Evolutionary conservation across 2,113 vertebrate genomes (phyloP).

Genomic region (Dunckerocampus dactyliophorus): DNA sequence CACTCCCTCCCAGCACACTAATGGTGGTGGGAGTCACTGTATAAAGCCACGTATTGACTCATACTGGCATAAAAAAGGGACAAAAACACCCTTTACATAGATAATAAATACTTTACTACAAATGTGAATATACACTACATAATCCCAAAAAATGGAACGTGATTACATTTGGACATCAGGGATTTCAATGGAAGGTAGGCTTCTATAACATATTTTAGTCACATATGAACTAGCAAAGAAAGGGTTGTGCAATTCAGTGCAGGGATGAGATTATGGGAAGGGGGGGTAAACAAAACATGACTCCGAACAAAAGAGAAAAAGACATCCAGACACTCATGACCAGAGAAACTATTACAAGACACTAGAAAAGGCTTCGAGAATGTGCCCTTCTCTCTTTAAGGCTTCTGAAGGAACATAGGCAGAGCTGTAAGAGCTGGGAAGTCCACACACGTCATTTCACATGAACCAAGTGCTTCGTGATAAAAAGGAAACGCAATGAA

Average conservation of each 20-base stretch:
- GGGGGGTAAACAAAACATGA: background rate
- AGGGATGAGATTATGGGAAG: conserved; percentile 8
- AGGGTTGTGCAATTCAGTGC: conserved; percentile 53
- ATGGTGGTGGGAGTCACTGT: no score
- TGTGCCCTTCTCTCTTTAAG: conserved; percentile 43
- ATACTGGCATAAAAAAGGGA: background rate
- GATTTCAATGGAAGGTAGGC: conserved; percentile 53
- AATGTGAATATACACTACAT: conserved; percentile 61
- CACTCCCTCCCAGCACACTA: no score
- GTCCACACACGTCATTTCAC: conserved; percentile 7
- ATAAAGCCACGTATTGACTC: background rate
- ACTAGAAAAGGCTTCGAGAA: conserved; percentile 26
- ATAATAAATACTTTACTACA: conserved; percentile 49
- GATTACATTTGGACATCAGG: conserved; percentile 41
- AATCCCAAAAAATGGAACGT: conserved; percentile 55
- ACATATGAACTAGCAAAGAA: conserved; percentile 34
- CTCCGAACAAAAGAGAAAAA: background rate
- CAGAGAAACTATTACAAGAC: conserved; percentile 7
- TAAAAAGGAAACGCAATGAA: background rate
- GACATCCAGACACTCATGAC: conserved; percentile 6
- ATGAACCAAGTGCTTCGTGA: conserved; percentile 20
- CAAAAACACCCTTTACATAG: conserved; percentile 23
- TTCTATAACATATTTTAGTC: conserved; percentile 12
- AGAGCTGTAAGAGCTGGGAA: conserved; percentile 16
- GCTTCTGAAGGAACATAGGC: conserved; percentile 30